These are phyloP conservation scores for Lutraria lutraria DNA, from an alignment of 2,888 invertebrate species.

Conservation along the genomic window DNA sequence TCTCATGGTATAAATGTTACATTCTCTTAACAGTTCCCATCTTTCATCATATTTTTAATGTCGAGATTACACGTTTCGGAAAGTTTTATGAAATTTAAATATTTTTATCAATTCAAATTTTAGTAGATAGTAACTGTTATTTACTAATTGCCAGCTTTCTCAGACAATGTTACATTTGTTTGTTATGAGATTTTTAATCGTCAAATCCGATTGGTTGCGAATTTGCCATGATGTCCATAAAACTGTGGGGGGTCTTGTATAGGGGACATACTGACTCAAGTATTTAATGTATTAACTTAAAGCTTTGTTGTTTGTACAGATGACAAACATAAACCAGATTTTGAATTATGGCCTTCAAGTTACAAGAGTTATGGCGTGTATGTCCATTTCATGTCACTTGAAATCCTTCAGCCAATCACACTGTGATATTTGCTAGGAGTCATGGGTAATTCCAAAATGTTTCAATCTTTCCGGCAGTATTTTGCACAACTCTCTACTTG, in stretches of 20 bases:
- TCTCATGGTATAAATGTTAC: background rate
- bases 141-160: conserved; percentile 10
- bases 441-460: conserved; percentile 56
- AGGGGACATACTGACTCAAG: background rate
- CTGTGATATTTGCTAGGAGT: conserved; percentile 72
- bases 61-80: conserved; percentile 42
- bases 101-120: conserved; percentile 17
- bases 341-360: conserved; percentile 24
- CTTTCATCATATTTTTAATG: conserved; percentile 32
- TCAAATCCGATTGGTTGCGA: background rate
- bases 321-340: background rate
- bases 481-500: background rate
- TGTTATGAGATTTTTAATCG: background rate
- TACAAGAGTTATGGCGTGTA: conserved; percentile 37
- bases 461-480: conserved; percentile 10
- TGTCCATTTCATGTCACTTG: conserved; percentile 52
- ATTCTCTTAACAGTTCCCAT: conserved; percentile 20
- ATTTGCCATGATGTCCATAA: background rate
- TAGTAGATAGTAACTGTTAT: background rate
- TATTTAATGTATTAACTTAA: background rate
- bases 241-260: background rate
- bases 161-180: background rate
- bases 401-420: conserved; percentile 71
- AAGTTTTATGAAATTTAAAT: conserved; percentile 38
- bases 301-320: background rate